phyloP scores from a whole-genome alignment of 2,888 invertebrate species.

The Chamaedrilus cognettii region DNA sequence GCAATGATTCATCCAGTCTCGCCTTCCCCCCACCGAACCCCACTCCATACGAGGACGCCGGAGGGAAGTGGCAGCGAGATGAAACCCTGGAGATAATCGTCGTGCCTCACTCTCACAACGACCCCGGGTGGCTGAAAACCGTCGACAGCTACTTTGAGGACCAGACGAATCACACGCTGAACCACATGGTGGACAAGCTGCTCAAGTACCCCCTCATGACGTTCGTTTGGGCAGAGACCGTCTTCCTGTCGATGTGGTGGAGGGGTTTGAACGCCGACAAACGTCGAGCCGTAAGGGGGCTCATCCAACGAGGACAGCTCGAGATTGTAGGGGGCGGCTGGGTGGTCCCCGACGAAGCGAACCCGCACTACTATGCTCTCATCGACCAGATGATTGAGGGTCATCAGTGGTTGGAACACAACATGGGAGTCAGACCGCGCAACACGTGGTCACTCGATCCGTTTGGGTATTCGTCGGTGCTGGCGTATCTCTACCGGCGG shows the following conservation, averaged over 20 bases:
- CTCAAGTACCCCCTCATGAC: constrained; percentile 72
- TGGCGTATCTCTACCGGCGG: constrained; percentile 54
- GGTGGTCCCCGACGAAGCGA: constrained; percentile 99
- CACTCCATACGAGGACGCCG: no score
- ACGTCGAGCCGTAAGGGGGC: constrained; percentile 42
- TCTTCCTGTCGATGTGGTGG: constrained; percentile 58
- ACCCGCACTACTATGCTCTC: constrained; percentile 88
- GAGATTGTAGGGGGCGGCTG: constrained; percentile 98
- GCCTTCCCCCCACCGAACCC: no score
- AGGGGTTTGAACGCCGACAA: constrained; percentile 49
- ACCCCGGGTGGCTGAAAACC: constrained; percentile 97
- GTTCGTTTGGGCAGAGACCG: constrained; percentile 58
- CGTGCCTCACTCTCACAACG: constrained; percentile 95
- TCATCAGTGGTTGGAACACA: constrained; percentile 80
- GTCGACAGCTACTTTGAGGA: constrained; percentile 91
- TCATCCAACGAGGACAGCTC: constrained; percentile 66
- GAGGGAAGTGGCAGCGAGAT: no score
- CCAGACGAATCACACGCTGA: constrained; percentile 79
- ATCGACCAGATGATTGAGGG: constrained; percentile 91
- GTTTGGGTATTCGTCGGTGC: constrained; percentile 57
- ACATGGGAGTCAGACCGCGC: constrained; percentile 62
- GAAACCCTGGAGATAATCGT: constrained; percentile 68
- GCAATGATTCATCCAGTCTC: no score
- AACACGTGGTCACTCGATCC: constrained; percentile 59
- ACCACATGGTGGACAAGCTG: constrained; percentile 89